Percentiles rank a stretch among this genome's conserved stretches.
Conservation (phyloP, 2,113 vertebrate species). For the Saccopteryx leptura region DNA sequence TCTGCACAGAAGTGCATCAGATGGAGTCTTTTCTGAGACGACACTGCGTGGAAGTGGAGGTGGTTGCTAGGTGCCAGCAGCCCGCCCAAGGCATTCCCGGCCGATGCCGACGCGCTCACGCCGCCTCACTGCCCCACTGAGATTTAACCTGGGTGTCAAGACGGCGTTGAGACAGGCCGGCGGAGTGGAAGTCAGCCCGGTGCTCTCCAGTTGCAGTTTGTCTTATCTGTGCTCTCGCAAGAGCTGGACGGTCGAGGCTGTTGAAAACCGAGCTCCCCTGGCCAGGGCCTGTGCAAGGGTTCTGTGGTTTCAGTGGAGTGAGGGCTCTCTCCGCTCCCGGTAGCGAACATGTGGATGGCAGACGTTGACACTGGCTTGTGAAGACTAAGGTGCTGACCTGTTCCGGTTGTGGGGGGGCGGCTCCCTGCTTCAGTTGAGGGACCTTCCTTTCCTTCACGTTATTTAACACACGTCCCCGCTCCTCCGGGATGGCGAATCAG, state of each 20-base stretch:
- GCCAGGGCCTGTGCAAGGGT: background rate
- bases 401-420: background rate
- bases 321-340: background rate
- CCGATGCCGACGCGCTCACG: background rate
- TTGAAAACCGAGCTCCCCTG: conserved; percentile 46
- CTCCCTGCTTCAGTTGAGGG: background rate
- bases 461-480: no score
- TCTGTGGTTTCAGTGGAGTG: background rate
- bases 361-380: conserved; percentile 21
- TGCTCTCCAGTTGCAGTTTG: background rate
- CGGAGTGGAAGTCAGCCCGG: conserved; percentile 1
- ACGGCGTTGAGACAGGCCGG: background rate
- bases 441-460: background rate
- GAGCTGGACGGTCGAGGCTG: conserved; percentile 12
- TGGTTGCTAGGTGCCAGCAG: background rate
- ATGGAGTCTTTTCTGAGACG: background rate
- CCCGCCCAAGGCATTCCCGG: background rate
- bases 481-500: background rate
- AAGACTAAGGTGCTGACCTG: background rate
- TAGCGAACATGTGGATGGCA: background rate
- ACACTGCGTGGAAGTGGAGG: background rate
- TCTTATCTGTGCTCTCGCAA: conserved; percentile 55
- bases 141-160: background rate
- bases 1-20: background rate
- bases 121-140: background rate